These are phyloP conservation scores for Tipula unca DNA, from an alignment of 2,888 invertebrate species.

Conservation along the genomic window DNA sequence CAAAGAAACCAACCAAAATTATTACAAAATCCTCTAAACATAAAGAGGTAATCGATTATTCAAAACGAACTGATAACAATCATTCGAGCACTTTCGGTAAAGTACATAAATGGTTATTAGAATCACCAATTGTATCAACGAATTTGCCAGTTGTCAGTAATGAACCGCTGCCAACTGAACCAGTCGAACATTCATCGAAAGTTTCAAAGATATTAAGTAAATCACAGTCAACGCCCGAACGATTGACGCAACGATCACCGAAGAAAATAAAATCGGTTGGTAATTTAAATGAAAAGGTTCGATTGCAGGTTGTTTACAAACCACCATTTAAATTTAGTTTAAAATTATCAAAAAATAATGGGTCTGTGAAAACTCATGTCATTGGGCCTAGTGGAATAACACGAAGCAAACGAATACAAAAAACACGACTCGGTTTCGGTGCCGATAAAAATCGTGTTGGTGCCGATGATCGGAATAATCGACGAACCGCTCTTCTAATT, in stretches of 20 bases:
- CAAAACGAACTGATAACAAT: constrained; percentile 42
- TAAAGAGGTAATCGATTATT: constrained; percentile 49
- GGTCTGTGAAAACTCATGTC: constrained; percentile 40
- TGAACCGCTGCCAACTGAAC: constrained; percentile 35
- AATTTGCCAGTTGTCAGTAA: not conserved
- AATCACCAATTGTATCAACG: constrained; percentile 50
- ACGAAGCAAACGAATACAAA: constrained; percentile 31
- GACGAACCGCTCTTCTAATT: constrained; percentile 36
- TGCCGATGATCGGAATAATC: constrained; percentile 30
- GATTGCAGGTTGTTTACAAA: constrained; percentile 77
- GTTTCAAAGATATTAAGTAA: constrained; percentile 54
- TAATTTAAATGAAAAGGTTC: constrained; percentile 62
- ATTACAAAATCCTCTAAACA: constrained; percentile 47
- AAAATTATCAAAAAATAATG: constrained; percentile 49
- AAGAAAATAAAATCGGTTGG: constrained; percentile 62
- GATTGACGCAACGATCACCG: constrained; percentile 53
- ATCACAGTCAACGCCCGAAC: constrained; percentile 76
- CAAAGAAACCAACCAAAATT: constrained; percentile 39
- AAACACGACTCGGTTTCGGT: constrained; percentile 25
- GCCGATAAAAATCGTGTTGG: constrained; percentile 29
- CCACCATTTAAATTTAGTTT: constrained; percentile 82
- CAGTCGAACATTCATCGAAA: constrained; percentile 40
- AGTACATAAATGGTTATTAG: constrained; percentile 78
- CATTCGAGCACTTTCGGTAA: constrained; percentile 52
- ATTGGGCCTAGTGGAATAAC: constrained; percentile 30